phyloP scores from a whole-genome alignment of 1,140 invertebrate species.

The Atta cephalotes region DNA sequence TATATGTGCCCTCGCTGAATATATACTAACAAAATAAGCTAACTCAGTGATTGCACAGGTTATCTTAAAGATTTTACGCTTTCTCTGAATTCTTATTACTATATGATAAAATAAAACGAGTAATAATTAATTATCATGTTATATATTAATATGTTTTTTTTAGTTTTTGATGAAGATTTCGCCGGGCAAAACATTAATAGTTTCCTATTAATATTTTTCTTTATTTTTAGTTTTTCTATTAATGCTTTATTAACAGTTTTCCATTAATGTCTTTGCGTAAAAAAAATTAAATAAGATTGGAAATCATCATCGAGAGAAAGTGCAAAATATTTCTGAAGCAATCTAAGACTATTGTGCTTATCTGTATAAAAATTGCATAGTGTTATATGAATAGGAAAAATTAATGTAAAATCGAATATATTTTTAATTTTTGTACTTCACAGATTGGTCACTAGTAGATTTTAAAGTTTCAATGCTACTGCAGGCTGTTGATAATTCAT shows the following conservation, averaged over 20 bases:
- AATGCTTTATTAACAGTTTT: neutral
- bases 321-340: conserved; percentile 18
- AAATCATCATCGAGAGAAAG: neutral
- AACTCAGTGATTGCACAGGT: neutral
- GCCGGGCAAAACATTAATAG: neutral
- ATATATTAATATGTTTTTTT: neutral
- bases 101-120: neutral
- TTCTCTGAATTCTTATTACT: neutral
- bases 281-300: neutral
- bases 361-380: neutral
- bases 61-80: neutral
- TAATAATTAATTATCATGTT: neutral
- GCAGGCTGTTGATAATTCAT: conserved; percentile 43
- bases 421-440: conserved; percentile 55
- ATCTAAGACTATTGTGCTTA: neutral
- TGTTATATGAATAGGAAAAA: neutral
- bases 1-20: neutral
- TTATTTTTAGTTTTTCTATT: too few relatives aligned
- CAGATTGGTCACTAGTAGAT: conserved; percentile 65
- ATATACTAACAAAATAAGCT: conserved; percentile 11
- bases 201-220: too few relatives aligned
- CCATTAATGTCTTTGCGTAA: neutral
- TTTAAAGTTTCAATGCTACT: conserved; percentile 64
- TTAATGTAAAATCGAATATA: neutral
- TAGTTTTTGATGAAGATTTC: neutral